These are phyloP conservation scores for Gallinago media DNA, from an alignment of 2,113 vertebrate species.

Conservation along the genomic window DNA sequence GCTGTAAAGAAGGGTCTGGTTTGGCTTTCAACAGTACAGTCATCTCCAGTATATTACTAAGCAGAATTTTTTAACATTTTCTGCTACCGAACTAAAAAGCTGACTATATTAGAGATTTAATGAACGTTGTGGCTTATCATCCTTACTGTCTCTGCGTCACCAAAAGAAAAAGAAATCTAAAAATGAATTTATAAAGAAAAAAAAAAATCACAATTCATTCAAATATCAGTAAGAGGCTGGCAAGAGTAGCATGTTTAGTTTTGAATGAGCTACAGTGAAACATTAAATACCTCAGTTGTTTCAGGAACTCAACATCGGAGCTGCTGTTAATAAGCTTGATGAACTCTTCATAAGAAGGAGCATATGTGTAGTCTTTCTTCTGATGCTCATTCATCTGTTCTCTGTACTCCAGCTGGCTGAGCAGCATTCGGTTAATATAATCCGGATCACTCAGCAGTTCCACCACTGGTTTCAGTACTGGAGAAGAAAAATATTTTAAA, in stretches of 20 bases:
- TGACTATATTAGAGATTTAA: neutral
- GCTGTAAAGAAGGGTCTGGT: neutral
- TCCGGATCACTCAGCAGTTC: slow-evolving; percentile 95
- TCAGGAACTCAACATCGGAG: slow-evolving; percentile 94
- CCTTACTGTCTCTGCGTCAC: neutral
- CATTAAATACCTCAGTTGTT: slow-evolving; percentile 90
- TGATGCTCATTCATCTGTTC: slow-evolving; percentile 94
- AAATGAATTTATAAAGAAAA: neutral
- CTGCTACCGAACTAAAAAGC: neutral
- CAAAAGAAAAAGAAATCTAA: neutral
- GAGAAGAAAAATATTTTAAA: slow-evolving; percentile 47
- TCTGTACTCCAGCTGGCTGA: slow-evolving; percentile 93
- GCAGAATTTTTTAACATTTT: neutral
- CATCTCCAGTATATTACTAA: neutral
- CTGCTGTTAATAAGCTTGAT: slow-evolving; percentile 97
- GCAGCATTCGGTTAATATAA: slow-evolving; percentile 94
- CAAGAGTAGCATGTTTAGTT: neutral
- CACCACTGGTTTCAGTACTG: slow-evolving; percentile 94
- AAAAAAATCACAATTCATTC: neutral
- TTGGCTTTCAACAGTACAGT: neutral
- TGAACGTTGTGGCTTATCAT: neutral
- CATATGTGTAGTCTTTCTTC: slow-evolving; percentile 97
- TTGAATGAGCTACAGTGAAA: slow-evolving; percentile 2
- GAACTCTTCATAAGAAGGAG: slow-evolving; percentile 98
- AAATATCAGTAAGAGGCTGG: neutral